Conservation (phyloP, 2,113 vertebrate genomes). For the Odocoileus hemionus region DNA sequence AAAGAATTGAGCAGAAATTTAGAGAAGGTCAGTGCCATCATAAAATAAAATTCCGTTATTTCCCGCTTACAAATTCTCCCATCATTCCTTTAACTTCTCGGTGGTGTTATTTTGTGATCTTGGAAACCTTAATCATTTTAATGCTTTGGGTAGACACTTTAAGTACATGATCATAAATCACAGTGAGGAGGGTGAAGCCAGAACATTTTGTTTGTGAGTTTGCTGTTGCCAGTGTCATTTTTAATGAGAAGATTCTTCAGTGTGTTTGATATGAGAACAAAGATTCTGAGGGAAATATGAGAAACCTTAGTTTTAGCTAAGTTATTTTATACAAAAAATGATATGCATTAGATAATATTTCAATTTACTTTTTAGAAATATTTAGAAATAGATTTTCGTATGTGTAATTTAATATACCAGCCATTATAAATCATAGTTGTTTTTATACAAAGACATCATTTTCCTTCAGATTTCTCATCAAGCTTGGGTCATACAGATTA, state of each 20-base stretch:
- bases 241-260: constrained; percentile 23
- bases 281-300: not conserved
- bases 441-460: not conserved
- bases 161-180: constrained; percentile 4
- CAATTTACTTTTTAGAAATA: not conserved
- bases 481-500: not conserved
- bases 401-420: not conserved
- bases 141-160: not conserved
- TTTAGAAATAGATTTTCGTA: not conserved
- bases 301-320: not conserved
- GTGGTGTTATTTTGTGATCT: not conserved
- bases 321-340: not conserved
- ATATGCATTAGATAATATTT: not conserved
- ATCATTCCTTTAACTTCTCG: not conserved
- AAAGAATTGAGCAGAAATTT: not conserved
- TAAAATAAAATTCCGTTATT: not conserved
- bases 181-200: not conserved
- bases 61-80: not conserved
- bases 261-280: not conserved
- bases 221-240: not conserved
- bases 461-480: not conserved
- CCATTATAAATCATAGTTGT: not conserved
- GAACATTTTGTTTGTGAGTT: not conserved
- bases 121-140: not conserved
- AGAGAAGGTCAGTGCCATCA: not conserved